phyloP scores from a whole-genome alignment of 2,113 vertebrate genomes.

The Oryzias melastigma region DNA sequence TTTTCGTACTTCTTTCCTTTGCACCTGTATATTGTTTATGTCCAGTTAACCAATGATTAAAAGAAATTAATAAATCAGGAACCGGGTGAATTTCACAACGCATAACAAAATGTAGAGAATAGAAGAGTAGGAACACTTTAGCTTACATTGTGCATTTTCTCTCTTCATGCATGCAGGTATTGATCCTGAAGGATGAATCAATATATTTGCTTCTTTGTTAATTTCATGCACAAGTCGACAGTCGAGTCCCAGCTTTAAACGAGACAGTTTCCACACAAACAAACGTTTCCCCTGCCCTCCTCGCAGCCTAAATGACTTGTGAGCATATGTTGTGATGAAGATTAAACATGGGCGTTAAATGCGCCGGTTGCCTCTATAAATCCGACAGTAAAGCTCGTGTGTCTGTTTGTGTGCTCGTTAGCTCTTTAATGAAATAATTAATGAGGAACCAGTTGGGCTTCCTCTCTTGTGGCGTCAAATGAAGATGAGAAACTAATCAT shows the following conservation, averaged over 20 bases:
- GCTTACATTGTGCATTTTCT: conserved; percentile 34
- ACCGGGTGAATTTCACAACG: no score
- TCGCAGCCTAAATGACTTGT: conserved; percentile 39
- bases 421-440: conserved; percentile 68
- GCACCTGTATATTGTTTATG: conserved; percentile 10
- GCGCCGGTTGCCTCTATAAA: conserved; percentile 58
- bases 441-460: conserved; percentile 40
- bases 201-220: conserved; percentile 30
- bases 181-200: conserved; percentile 9
- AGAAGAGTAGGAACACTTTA: not conserved
- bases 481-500: conserved; percentile 58
- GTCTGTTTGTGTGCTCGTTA: conserved; percentile 55
- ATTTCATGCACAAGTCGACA: conserved; percentile 12
- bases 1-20: conserved; percentile 35
- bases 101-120: no score
- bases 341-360: conserved; percentile 61
- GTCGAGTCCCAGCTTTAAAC: conserved; percentile 27
- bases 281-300: conserved; percentile 14
- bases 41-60: conserved; percentile 36
- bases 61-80: not conserved
- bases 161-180: conserved; percentile 19
- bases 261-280: conserved; percentile 13
- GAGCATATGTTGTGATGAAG: conserved; percentile 61
- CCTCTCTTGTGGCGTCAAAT: conserved; percentile 49
- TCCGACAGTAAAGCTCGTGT: conserved; percentile 56